A percentile compares a stretch with the other conserved stretches of the same genome.
Evolutionary conservation across 2,113 vertebrate genomes (phyloP).

Genomic region (Catharus fuscescens): DNA sequence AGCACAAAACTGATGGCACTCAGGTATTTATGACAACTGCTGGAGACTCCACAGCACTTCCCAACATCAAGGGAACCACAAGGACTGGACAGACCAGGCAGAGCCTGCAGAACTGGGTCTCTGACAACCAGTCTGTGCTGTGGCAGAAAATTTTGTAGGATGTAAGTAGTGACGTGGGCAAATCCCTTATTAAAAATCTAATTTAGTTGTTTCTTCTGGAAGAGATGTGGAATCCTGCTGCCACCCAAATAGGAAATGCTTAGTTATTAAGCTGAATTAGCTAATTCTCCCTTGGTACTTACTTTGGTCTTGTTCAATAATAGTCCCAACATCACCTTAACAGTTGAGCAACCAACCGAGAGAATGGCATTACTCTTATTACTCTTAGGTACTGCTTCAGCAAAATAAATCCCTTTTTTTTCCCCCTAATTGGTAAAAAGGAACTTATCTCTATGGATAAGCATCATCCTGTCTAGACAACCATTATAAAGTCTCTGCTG

Average conservation of each 20-base stretch:
- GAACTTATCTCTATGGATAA: neutral
- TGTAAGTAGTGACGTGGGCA: neutral
- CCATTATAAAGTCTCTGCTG: neutral
- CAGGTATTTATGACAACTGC: neutral
- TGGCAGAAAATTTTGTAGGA: neutral
- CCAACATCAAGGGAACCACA: fast-evolving
- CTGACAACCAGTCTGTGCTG: neutral
- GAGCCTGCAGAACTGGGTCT: neutral
- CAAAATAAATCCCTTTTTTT: neutral
- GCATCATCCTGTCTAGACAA: constrained; percentile 9
- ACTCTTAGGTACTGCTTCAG: neutral
- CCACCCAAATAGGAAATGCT: neutral
- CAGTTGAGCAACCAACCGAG: constrained; percentile 2
- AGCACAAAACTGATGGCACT: neutral
- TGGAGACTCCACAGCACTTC: neutral
- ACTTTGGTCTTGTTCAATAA: neutral
- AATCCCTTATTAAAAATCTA: neutral
- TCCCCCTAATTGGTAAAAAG: neutral
- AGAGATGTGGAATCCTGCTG: neutral
- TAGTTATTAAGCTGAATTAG: neutral
- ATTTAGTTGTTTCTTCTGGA: neutral
- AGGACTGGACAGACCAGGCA: neutral
- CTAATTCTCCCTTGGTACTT: neutral
- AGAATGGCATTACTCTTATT: neutral
- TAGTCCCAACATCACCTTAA: neutral